Conservation (phyloP, 2,888 invertebrate genomes). For the Heliconius cydno region DNA sequence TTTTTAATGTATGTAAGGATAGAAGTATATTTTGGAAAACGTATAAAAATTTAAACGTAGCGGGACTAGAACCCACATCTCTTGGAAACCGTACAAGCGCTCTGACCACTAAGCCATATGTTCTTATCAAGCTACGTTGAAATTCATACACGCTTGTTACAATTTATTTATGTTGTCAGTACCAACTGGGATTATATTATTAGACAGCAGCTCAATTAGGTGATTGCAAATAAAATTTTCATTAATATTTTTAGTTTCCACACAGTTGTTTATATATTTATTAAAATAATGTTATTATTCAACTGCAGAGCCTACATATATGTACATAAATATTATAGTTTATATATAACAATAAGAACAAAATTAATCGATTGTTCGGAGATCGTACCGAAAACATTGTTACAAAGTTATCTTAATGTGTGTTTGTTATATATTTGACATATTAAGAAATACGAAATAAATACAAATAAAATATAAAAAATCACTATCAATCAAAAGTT, state of each 20-base stretch:
- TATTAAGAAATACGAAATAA: neutral
- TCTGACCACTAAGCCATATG: neutral
- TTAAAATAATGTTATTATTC: neutral
- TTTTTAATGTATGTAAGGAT: no score
- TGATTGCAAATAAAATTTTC: neutral
- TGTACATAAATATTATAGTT: no score
- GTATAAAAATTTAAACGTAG: no score
- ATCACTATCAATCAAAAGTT: neutral
- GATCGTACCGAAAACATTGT: neutral
- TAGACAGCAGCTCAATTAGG: neutral
- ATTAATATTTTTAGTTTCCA: neutral
- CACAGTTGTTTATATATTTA: neutral
- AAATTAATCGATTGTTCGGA: no score
- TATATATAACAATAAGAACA: neutral
- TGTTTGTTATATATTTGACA: neutral
- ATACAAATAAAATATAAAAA: neutral
- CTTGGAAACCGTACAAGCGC: neutral
- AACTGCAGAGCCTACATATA: neutral
- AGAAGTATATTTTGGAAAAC: neutral
- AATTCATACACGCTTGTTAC: neutral
- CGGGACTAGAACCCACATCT: neutral
- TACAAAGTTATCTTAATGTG: no score
- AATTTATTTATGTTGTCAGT: neutral
- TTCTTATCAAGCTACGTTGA: constrained; percentile 3
- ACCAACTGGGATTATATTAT: neutral